phyloP scores from a whole-genome alignment of 2,888 invertebrate genomes.

The Tortricodes alternella region DNA sequence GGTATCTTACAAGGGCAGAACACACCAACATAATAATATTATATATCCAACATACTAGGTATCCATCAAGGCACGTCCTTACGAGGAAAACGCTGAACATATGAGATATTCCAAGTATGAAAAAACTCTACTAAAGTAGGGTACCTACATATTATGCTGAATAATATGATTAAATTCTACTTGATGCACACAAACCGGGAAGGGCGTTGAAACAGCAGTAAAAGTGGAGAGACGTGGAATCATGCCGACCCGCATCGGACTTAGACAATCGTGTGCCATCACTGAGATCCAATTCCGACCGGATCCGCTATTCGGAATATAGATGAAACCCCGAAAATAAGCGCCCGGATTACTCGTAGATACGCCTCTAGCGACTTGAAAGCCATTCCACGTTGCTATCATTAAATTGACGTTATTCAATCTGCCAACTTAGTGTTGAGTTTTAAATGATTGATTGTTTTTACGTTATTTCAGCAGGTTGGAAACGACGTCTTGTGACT shows the following conservation, averaged over 20 bases:
- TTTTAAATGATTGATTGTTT: constrained; percentile 2
- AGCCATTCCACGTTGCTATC: constrained; percentile 2
- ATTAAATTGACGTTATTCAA: constrained; percentile 3
- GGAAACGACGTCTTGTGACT: constrained; percentile 9
- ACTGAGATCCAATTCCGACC: constrained; percentile 42
- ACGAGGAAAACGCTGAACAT: constrained; percentile 4
- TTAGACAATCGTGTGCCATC: constrained; percentile 40
- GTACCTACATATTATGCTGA: constrained; percentile 33
- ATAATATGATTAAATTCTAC: constrained; percentile 32
- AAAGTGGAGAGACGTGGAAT: constrained; percentile 36
- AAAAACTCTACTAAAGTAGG: constrained; percentile 12
- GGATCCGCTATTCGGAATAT: constrained; percentile 40
- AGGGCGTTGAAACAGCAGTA: constrained; percentile 42
- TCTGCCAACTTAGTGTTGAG: not conserved
- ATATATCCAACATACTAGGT: not conserved
- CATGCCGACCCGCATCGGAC: constrained; percentile 31
- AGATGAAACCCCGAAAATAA: constrained; percentile 44
- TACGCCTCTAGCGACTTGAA: constrained; percentile 5
- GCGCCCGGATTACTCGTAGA: constrained; percentile 25
- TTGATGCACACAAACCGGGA: constrained; percentile 26
- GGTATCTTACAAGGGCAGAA: no score
- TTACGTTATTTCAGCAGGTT: no score
- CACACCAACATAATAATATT: constrained; percentile 2
- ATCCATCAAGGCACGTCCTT: constrained; percentile 18
- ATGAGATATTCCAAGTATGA: constrained; percentile 1